These are phyloP conservation scores for Acrossocheilus fasciatus DNA, from an alignment of 2,797 vertebrate species.

Conservation along the genomic window DNA sequence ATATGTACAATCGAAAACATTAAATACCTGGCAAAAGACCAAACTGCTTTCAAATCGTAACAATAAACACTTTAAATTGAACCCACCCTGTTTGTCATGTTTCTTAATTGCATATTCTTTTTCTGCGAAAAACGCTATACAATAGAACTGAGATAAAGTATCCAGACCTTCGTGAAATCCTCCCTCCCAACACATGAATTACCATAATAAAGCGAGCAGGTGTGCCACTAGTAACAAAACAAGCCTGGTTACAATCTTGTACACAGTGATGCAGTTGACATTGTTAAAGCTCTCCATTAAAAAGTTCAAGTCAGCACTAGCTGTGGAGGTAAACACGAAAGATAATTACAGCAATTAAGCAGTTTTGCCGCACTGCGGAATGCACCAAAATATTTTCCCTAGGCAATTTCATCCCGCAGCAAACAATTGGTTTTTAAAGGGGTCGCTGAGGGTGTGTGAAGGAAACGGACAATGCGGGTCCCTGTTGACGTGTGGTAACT, in stretches of 20 bases:
- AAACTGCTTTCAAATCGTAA: neutral
- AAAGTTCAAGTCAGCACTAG: slow-evolving; percentile 48
- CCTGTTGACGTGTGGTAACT: neutral
- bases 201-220: slow-evolving; percentile 42
- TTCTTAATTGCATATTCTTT: slow-evolving; percentile 26
- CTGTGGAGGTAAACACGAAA: slow-evolving; percentile 33
- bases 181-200: slow-evolving; percentile 18
- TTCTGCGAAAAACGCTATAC: neutral
- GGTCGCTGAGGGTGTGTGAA: neutral
- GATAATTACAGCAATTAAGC: slow-evolving; percentile 47
- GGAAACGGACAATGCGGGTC: neutral
- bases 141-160: slow-evolving; percentile 19
- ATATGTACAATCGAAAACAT: neutral
- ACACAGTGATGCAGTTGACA: slow-evolving; percentile 36
- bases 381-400: slow-evolving; percentile 41
- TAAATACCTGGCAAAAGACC: neutral
- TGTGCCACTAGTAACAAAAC: slow-evolving; percentile 34
- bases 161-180: slow-evolving; percentile 4
- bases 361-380: slow-evolving; percentile 34
- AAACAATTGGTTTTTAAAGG: slow-evolving; percentile 1
- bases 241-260: slow-evolving; percentile 14
- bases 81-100: neutral
- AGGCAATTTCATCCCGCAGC: slow-evolving; percentile 1
- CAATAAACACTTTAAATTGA: slow-evolving; percentile 28
- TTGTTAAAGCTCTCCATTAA: slow-evolving; percentile 46